A percentile compares a stretch with the other conserved stretches of the same genome.
phyloP scores from a whole-genome alignment of 1,140 invertebrate genomes.

The Augochlora pura region DNA sequence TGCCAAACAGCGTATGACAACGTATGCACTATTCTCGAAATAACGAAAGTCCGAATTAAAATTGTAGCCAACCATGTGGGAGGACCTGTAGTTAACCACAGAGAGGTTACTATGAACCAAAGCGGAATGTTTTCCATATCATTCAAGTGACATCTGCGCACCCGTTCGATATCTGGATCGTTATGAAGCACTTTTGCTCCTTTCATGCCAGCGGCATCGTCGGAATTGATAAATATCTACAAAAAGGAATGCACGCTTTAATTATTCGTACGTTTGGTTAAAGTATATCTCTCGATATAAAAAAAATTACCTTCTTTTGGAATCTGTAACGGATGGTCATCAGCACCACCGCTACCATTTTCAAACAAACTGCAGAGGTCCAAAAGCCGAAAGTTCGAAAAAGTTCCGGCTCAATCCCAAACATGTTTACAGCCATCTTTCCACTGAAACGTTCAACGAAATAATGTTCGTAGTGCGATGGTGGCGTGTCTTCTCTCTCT shows the following conservation, averaged over 20 bases:
- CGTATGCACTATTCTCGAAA: slow-evolving; percentile 83
- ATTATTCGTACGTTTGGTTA: too few species aligned
- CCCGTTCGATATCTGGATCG: slow-evolving; percentile 82
- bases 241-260: slow-evolving; percentile 32
- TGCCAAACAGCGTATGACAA: slow-evolving; percentile 82
- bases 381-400: slow-evolving; percentile 82
- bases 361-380: slow-evolving; percentile 82
- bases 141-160: slow-evolving; percentile 85
- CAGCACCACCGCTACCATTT: slow-evolving; percentile 82
- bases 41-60: slow-evolving; percentile 83
- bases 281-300: not conserved
- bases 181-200: slow-evolving; percentile 78
- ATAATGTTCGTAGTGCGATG: not conserved
- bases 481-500: not conserved
- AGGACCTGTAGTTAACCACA: slow-evolving; percentile 84
- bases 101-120: slow-evolving; percentile 82
- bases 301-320: slow-evolving; percentile 80
- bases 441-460: too few species aligned
- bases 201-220: slow-evolving; percentile 74
- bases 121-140: slow-evolving; percentile 86
- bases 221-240: slow-evolving; percentile 83
- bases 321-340: slow-evolving; percentile 81
- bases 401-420: slow-evolving; percentile 33
- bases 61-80: slow-evolving; percentile 78
- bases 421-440: not conserved